Conservation (phyloP, 2,797 vertebrate genomes). For the Eulemur coronatus region DNA sequence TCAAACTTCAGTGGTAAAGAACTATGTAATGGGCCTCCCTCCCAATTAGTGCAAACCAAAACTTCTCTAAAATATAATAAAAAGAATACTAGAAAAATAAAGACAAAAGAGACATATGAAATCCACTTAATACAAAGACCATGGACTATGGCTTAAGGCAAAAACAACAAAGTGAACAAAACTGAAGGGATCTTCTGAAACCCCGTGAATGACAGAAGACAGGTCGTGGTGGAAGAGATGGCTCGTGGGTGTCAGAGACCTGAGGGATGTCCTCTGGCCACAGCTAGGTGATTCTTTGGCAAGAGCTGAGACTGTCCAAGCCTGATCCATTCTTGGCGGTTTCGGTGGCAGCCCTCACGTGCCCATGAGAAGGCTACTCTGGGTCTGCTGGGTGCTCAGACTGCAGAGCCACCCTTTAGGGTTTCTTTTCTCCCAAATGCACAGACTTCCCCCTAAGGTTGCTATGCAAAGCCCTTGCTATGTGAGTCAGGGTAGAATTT, state of each 20-base stretch:
- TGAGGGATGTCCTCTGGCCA: not conserved
- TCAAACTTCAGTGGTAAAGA: not conserved
- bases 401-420: accelerated
- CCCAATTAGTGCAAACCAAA: not conserved
- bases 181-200: not conserved
- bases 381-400: not conserved
- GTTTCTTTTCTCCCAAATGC: not conserved
- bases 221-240: accelerated
- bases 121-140: not conserved
- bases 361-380: accelerated
- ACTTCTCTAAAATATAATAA: not conserved
- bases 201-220: not conserved
- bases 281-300: too few species aligned
- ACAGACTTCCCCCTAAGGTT: not conserved
- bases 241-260: too few species aligned
- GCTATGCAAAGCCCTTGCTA: not conserved
- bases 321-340: accelerated
- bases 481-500: not conserved
- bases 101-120: not conserved
- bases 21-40: too few species aligned
- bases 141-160: not conserved
- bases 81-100: not conserved
- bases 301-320: not conserved
- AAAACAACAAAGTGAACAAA: not conserved
- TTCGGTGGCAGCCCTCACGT: too few species aligned